Conservation (phyloP, 2,797 vertebrate species). For the Calcarius lapponicus region DNA sequence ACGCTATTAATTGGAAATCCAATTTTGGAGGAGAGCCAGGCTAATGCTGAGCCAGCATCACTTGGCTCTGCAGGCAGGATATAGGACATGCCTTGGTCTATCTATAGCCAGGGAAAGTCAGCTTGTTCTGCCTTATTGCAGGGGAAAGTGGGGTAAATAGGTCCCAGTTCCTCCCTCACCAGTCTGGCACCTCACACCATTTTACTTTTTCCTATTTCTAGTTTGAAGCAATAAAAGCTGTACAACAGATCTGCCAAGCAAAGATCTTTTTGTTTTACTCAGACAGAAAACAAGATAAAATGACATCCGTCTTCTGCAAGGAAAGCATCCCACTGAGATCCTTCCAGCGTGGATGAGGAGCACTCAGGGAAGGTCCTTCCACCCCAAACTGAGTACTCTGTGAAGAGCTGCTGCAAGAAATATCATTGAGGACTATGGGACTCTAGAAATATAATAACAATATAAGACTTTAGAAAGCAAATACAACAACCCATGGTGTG, state of each 20-base stretch:
- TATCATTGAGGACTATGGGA: no score
- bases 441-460: no score
- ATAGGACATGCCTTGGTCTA: conserved; percentile 44
- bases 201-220: neutral
- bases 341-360: neutral
- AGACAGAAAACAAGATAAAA: neutral
- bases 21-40: conserved; percentile 60
- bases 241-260: neutral
- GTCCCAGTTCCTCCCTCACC: neutral
- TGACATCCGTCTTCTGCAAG: neutral
- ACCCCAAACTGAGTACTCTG: neutral
- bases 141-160: conserved; percentile 5
- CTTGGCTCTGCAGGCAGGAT: conserved; percentile 59
- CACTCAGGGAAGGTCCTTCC: neutral
- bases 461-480: no score
- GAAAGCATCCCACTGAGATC: neutral
- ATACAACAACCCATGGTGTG: neutral
- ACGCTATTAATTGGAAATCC: conserved; percentile 70
- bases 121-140: neutral
- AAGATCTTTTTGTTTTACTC: neutral
- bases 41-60: conserved; percentile 60
- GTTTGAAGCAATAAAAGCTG: neutral
- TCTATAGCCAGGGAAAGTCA: conserved; percentile 42
- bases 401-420: no score
- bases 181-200: neutral